Percentiles rank a stretch among this genome's conserved stretches.
phyloP scores from a whole-genome alignment of 2,113 vertebrate genomes.

The Turnix velox region DNA sequence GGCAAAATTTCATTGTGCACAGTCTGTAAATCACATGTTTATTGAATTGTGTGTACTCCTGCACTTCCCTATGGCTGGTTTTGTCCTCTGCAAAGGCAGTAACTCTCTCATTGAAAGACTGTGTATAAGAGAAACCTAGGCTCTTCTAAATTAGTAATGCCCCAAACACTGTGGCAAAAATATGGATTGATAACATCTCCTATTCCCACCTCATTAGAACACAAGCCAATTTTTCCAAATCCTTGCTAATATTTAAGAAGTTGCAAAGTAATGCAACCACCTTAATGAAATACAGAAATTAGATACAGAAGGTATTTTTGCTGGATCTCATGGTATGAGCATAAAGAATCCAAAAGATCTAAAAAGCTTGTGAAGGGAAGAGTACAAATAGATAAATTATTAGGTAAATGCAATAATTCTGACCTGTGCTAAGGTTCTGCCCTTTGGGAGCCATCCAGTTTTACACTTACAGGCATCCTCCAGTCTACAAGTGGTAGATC shows the following conservation, averaged over 20 bases:
- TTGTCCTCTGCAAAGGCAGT: neutral
- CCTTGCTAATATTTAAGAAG: neutral
- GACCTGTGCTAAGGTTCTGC: neutral
- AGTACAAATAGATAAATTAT: neutral
- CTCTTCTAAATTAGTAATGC: neutral
- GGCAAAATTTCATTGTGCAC: neutral
- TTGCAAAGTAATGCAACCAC: neutral
- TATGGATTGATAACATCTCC: neutral
- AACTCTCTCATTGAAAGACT: neutral
- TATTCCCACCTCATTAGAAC: slow-evolving; percentile 3
- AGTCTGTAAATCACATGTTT: neutral
- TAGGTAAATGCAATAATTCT: neutral
- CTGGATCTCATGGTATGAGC: neutral
- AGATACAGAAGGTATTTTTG: neutral
- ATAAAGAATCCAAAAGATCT: neutral
- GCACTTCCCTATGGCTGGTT: neutral
- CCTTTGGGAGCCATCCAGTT: neutral
- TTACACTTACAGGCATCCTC: neutral
- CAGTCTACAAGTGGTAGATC: neutral
- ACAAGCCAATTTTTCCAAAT: neutral
- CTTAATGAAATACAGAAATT: neutral
- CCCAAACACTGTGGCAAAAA: neutral
- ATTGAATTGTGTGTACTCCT: neutral
- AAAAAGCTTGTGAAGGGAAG: neutral
- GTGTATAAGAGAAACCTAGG: neutral